These are phyloP conservation scores for Paguma larvata DNA, from an alignment of 2,797 vertebrate species.

Conservation along the genomic window DNA sequence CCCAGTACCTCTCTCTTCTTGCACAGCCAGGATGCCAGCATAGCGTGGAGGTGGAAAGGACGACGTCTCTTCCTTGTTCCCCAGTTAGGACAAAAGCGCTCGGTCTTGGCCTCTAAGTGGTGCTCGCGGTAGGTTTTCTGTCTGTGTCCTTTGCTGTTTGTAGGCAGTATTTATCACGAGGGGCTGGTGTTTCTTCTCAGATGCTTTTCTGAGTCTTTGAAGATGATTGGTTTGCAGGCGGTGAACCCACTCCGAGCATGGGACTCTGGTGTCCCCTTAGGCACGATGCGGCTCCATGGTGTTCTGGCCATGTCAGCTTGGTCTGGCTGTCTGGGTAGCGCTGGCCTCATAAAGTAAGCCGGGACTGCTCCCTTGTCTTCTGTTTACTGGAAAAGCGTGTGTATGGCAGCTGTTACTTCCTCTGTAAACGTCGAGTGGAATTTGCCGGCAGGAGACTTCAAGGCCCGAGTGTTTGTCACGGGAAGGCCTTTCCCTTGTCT, in stretches of 20 bases:
- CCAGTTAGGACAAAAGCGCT: not conserved
- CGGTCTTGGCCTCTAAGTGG: too few species aligned
- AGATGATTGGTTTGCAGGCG: not conserved
- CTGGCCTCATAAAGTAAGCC: too few species aligned
- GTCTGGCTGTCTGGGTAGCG: too few species aligned
- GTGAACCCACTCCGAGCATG: not conserved
- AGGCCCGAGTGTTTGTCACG: not conserved
- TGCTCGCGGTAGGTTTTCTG: not conserved
- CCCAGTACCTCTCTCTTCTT: not conserved
- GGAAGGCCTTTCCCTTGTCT: not conserved
- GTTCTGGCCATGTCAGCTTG: not conserved
- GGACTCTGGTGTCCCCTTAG: not conserved
- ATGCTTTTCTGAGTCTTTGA: not conserved
- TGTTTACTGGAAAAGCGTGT: not conserved
- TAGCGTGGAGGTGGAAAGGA: fast-evolving
- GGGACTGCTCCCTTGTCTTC: not conserved
- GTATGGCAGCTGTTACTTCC: not conserved
- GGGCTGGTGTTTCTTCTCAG: not conserved
- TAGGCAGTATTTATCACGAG: not conserved
- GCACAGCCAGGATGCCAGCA: not conserved
- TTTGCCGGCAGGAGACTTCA: not conserved
- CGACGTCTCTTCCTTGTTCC: not conserved
- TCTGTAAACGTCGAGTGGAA: not conserved
- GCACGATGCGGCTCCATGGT: too few species aligned
- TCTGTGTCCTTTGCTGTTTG: not conserved